Evolutionary conservation across 2,888 invertebrate genomes (phyloP).

Genomic region (Zygaena filipendulae): DNA sequence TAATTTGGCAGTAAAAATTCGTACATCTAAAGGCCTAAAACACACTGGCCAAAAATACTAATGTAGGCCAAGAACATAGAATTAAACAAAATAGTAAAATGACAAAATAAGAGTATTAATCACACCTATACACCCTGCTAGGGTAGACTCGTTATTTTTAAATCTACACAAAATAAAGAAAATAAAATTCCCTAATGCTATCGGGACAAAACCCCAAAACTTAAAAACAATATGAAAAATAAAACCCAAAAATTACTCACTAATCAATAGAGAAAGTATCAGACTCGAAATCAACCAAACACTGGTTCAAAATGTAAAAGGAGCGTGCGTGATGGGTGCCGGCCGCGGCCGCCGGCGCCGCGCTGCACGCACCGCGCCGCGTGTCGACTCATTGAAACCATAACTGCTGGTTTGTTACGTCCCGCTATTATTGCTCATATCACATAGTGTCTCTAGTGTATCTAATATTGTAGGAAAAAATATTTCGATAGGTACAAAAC

Average conservation of each 20-base stretch:
- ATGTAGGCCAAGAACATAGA: constrained; percentile 63
- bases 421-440: constrained; percentile 65
- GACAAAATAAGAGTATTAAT: constrained; percentile 64
- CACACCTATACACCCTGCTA: constrained; percentile 55
- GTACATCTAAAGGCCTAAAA: constrained; percentile 65
- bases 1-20: constrained; percentile 70
- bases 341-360: constrained; percentile 17
- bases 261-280: constrained; percentile 65
- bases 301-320: constrained; percentile 37
- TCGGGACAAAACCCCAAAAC: constrained; percentile 69
- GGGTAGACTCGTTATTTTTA: constrained; percentile 48
- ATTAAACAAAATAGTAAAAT: constrained; percentile 62
- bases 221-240: constrained; percentile 68
- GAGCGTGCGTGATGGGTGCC: too few species aligned
- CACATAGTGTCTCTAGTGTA: constrained; percentile 54
- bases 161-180: constrained; percentile 62
- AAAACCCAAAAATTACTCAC: constrained; percentile 65
- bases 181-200: constrained; percentile 69
- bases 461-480: constrained; percentile 38
- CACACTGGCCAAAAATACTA: constrained; percentile 65
- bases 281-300: constrained; percentile 52
- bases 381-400: constrained; percentile 7
- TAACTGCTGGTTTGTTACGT: constrained; percentile 38
- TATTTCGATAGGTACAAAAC: constrained; percentile 53
- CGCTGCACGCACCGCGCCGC: constrained; percentile 21